A percentile compares a stretch with the other conserved stretches of the same genome.
Conservation (phyloP, 2,888 invertebrate species). For the Prosapia bicincta region DNA sequence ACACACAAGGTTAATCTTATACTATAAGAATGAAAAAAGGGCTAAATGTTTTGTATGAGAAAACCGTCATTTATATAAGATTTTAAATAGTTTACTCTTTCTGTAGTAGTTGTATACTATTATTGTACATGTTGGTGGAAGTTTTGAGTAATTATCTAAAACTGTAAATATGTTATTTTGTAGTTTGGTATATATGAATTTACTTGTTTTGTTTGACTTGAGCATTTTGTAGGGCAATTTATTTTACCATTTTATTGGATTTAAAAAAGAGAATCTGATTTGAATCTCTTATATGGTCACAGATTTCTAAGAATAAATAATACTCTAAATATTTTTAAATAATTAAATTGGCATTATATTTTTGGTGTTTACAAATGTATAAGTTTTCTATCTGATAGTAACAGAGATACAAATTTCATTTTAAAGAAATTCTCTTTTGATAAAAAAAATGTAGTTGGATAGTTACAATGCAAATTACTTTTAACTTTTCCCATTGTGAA, state of each 20-base stretch:
- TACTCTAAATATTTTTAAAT: too few species aligned
- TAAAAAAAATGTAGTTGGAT: too few species aligned
- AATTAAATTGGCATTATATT: too few species aligned
- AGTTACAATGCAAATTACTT: too few species aligned
- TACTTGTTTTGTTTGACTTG: not conserved
- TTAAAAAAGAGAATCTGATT: not conserved
- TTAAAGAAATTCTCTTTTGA: too few species aligned
- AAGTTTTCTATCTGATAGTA: too few species aligned
- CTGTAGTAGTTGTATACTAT: not conserved
- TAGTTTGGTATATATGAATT: not conserved
- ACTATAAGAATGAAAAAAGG: not conserved
- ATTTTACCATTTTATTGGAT: not conserved
- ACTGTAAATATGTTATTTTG: not conserved
- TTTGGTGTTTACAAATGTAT: too few species aligned
- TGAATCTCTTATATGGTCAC: too few species aligned
- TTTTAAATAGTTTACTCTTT: not conserved
- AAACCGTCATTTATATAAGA: not conserved
- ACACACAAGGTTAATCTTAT: not conserved
- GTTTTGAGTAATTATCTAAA: not conserved
- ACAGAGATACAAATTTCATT: too few species aligned
- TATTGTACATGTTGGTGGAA: not conserved
- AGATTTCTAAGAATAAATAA: too few species aligned
- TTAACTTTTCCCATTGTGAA: too few species aligned
- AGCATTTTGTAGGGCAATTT: not conserved
- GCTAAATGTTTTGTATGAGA: not conserved